phyloP scores from a whole-genome alignment of 2,797 vertebrate genomes.

The Aeoliscus strigatus region DNA sequence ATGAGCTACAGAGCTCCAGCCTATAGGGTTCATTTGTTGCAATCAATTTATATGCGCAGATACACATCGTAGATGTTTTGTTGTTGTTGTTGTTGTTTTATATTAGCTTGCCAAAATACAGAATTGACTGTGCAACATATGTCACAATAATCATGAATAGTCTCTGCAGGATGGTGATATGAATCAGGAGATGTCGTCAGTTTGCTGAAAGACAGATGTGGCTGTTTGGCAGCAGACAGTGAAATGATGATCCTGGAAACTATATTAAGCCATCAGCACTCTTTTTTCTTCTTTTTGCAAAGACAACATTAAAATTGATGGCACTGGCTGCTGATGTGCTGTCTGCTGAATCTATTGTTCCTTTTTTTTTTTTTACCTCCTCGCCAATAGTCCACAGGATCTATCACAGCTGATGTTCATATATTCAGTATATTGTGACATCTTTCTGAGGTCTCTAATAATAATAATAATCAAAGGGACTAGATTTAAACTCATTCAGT shows the following conservation, averaged over 20 bases:
- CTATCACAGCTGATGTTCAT: not conserved
- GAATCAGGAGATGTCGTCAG: not conserved
- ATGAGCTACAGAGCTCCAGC: too few relatives aligned
- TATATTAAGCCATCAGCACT: slow-evolving; percentile 14
- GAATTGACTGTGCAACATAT: too few relatives aligned
- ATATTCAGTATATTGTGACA: not conserved
- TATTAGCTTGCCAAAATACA: too few relatives aligned
- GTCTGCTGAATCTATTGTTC: not conserved
- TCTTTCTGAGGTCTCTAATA: not conserved
- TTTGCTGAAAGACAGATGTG: not conserved
- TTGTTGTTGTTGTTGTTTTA: too few relatives aligned
- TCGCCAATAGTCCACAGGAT: not conserved
- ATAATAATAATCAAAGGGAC: too few relatives aligned
- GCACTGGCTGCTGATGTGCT: too few relatives aligned
- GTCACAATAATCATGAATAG: too few relatives aligned
- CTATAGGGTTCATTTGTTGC: too few relatives aligned
- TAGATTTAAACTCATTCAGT: too few relatives aligned
- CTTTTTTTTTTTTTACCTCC: not conserved
- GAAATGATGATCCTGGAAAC: slow-evolving; percentile 2
- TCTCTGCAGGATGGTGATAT: too few relatives aligned
- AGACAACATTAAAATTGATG: slow-evolving; percentile 2
- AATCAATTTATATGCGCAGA: too few relatives aligned
- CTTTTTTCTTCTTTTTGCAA: slow-evolving; percentile 1
- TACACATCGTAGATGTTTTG: too few relatives aligned
- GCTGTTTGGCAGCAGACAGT: slow-evolving; percentile 1